A percentile compares a stretch with the other conserved stretches of the same genome.
These are phyloP conservation scores for Zootermopsis nevadensis DNA, from an alignment of 2,888 invertebrate genomes.

Conservation along the genomic window DNA sequence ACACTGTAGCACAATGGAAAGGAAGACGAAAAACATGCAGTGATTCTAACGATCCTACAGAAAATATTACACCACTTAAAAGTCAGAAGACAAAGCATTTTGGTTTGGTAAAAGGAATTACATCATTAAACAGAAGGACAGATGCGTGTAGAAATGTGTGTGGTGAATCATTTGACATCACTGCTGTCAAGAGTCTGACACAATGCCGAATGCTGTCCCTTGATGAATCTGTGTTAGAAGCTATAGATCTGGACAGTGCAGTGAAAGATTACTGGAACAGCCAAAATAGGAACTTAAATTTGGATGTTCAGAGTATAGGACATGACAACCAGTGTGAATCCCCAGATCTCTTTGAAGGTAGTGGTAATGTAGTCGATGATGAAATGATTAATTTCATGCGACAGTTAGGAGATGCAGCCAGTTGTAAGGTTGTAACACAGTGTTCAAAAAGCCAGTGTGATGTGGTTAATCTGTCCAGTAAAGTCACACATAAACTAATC, in stretches of 20 bases:
- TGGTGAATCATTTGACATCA: background rate
- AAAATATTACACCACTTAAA: conserved; percentile 30
- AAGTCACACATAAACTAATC: background rate
- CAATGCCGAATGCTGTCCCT: conserved; percentile 43
- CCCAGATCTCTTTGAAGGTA: background rate
- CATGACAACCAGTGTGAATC: background rate
- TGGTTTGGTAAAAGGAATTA: background rate
- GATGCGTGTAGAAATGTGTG: background rate
- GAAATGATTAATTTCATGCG: background rate
- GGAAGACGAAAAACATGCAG: background rate
- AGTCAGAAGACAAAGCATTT: background rate
- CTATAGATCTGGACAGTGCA: conserved; percentile 48
- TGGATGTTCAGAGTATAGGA: background rate
- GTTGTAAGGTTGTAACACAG: background rate
- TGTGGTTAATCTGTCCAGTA: no score
- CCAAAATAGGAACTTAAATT: background rate
- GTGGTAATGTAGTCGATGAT: background rate
- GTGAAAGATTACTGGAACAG: conserved; percentile 37
- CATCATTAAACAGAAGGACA: background rate
- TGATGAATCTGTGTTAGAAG: conserved; percentile 49
- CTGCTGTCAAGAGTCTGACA: background rate
- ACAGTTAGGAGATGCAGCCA: background rate
- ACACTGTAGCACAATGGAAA: background rate
- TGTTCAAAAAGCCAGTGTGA: background rate
- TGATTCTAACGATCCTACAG: background rate